phyloP scores from a whole-genome alignment of 1,140 invertebrate genomes.

The Bombus vancouverensis region DNA sequence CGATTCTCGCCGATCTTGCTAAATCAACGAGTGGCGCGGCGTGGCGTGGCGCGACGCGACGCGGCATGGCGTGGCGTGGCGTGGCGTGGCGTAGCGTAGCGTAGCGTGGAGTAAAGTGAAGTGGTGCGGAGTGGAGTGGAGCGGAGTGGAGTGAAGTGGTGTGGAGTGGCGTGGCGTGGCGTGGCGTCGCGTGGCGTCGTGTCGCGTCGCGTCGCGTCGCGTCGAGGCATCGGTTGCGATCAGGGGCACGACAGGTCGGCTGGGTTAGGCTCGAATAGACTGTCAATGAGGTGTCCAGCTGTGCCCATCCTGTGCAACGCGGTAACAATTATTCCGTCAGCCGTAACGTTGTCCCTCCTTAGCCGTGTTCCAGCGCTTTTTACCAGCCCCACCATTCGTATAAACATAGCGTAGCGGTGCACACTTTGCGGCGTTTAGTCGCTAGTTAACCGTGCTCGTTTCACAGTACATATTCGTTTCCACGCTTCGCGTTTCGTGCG shows the following conservation, averaged over 20 bases:
- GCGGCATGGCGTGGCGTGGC: neutral
- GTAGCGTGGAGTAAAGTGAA: too few relatives aligned
- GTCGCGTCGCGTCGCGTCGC: too few relatives aligned
- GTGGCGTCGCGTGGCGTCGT: rapidly evolving
- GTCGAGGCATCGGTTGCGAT: neutral
- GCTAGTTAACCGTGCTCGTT: slow-evolving; percentile 51
- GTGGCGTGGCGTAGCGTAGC: rapidly evolving
- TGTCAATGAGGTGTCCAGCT: slow-evolving; percentile 75
- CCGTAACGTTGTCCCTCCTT: slow-evolving; percentile 60
- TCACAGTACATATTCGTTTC: slow-evolving; percentile 11
- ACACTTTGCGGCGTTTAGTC: slow-evolving; percentile 67
- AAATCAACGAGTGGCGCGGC: neutral
- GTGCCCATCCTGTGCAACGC: slow-evolving; percentile 76
- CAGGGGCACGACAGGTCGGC: slow-evolving; percentile 41
- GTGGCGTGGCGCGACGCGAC: neutral
- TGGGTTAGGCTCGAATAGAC: slow-evolving; percentile 45
- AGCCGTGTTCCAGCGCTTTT: slow-evolving; percentile 59
- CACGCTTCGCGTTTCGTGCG: neutral
- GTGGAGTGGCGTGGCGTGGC: too few relatives aligned
- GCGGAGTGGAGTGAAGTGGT: neutral
- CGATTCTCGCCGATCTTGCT: slow-evolving; percentile 11
- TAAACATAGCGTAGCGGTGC: slow-evolving; percentile 50
- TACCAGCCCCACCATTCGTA: slow-evolving; percentile 73
- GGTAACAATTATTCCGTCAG: slow-evolving; percentile 71
- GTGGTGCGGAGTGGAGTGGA: neutral